Evolutionary conservation across 2,113 vertebrate species (phyloP).

Genomic region (Henicopernis longicauda): DNA sequence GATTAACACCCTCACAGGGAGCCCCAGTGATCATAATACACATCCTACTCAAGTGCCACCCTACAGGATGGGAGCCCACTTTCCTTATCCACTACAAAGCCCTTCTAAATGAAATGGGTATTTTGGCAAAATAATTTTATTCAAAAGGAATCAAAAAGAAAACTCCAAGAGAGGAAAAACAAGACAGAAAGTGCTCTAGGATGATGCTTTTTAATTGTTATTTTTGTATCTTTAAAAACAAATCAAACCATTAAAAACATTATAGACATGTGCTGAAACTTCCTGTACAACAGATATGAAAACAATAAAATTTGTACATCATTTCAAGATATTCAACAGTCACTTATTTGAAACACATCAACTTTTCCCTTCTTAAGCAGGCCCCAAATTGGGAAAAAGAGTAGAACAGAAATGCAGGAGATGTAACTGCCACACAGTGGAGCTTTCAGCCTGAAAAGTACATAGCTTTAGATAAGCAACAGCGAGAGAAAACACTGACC

Average conservation of each 20-base stretch:
- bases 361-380: conserved; percentile 61
- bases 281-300: conserved; percentile 74
- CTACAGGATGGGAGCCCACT: neutral
- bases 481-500: neutral
- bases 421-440: neutral
- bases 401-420: conserved; percentile 27
- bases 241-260: conserved; percentile 71
- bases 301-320: conserved; percentile 74
- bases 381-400: neutral
- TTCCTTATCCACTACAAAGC: neutral
- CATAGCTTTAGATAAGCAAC: neutral
- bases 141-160: neutral
- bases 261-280: conserved; percentile 63
- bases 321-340: conserved; percentile 71
- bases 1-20: neutral
- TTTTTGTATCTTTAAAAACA: conserved; percentile 70
- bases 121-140: neutral
- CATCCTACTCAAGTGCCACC: neutral
- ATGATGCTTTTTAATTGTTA: conserved; percentile 76
- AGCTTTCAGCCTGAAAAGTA: conserved; percentile 10
- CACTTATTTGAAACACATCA: conserved; percentile 63
- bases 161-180: neutral
- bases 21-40: neutral
- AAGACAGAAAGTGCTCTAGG: neutral
- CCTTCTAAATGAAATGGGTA: neutral